Conservation (phyloP, 2,113 vertebrate species). For the Agapornis roseicollis region DNA sequence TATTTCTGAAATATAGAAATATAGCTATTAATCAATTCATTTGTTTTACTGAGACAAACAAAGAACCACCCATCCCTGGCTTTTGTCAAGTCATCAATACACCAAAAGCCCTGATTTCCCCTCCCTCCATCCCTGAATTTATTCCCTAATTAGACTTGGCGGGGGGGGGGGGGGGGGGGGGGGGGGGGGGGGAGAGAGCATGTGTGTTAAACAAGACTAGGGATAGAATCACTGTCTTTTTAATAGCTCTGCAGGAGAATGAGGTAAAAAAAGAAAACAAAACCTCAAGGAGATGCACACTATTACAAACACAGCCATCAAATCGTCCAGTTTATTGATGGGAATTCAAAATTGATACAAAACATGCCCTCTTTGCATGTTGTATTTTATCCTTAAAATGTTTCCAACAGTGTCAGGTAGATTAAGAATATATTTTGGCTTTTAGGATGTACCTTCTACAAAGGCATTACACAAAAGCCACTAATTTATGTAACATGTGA, state of each 20-base stretch:
- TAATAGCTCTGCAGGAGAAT: conserved; percentile 29
- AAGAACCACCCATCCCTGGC: not conserved
- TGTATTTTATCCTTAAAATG: conserved; percentile 63
- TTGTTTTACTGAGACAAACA: not conserved
- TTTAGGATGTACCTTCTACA: conserved; percentile 63
- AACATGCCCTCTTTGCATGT: conserved; percentile 66
- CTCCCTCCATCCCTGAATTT: conserved; percentile 14
- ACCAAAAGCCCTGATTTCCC: not conserved
- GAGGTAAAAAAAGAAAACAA: not conserved
- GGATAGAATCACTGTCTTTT: not conserved
- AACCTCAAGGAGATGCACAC: conserved; percentile 63
- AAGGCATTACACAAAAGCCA: conserved; percentile 69
- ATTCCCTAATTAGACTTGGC: not conserved
- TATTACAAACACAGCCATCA: conserved; percentile 73
- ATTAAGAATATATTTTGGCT: conserved; percentile 63
- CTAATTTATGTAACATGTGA: conserved; percentile 53
- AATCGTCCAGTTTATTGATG: conserved; percentile 77
- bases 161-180: no score
- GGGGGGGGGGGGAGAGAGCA: no score
- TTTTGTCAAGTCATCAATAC: conserved; percentile 10
- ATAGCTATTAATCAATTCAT: not conserved
- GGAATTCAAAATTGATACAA: conserved; percentile 77
- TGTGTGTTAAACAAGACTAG: not conserved
- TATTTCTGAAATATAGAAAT: conserved; percentile 15
- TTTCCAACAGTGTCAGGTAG: conserved; percentile 61